Evolutionary conservation across 92 coral and sea anemone species (phyloP).

Genomic region (Metridium senile): DNA sequence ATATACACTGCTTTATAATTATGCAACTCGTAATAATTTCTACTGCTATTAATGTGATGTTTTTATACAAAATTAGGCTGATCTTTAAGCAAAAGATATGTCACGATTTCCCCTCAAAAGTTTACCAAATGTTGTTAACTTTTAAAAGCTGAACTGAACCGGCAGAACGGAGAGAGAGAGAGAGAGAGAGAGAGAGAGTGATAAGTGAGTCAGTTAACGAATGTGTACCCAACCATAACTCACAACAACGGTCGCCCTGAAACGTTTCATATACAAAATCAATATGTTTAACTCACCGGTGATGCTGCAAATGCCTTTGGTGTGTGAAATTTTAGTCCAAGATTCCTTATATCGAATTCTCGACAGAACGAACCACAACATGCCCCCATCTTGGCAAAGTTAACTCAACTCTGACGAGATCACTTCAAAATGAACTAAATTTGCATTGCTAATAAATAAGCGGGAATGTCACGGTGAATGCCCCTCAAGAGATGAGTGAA

Average conservation of each 20-base stretch:
- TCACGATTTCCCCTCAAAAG: too few relatives aligned
- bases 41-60: too few relatives aligned
- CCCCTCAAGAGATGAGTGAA: too few relatives aligned
- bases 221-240: neutral
- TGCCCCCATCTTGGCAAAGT: constrained; percentile 52
- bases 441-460: constrained; percentile 24
- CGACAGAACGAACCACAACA: constrained; percentile 70
- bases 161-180: too few relatives aligned
- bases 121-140: too few relatives aligned
- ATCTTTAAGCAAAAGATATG: too few relatives aligned
- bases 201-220: neutral
- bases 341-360: constrained; percentile 72
- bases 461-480: constrained; percentile 9
- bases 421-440: neutral
- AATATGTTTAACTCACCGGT: constrained; percentile 83
- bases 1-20: neutral
- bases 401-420: neutral
- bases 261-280: too few relatives aligned
- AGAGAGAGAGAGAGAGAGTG: neutral
- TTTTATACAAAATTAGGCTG: too few relatives aligned
- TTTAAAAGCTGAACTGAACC: too few relatives aligned
- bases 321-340: constrained; percentile 64
- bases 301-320: constrained; percentile 75
- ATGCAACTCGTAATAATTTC: neutral
- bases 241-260: neutral